Percentiles rank a stretch among this genome's conserved stretches.
Conservation (phyloP, 2,113 vertebrate species). For the Dinomys branickii region DNA sequence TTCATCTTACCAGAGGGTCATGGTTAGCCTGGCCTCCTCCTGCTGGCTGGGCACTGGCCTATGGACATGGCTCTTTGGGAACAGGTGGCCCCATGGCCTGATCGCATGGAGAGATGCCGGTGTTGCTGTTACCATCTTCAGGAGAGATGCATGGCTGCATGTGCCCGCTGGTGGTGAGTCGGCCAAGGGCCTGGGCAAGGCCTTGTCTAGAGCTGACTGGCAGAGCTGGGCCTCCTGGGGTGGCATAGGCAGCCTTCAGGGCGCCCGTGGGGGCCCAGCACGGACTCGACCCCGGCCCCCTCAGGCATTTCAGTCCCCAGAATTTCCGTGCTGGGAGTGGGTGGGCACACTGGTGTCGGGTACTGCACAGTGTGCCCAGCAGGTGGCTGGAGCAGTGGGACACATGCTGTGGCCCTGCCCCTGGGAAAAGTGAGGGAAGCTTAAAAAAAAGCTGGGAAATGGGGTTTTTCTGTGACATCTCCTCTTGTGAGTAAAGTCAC, state of each 20-base stretch:
- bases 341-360: neutral
- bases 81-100: neutral
- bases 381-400: neutral
- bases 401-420: no score
- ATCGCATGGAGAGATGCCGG: neutral
- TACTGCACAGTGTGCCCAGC: accelerated
- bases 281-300: neutral
- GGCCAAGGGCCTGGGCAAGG: accelerated
- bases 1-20: no score
- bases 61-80: neutral
- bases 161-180: neutral
- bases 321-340: accelerated
- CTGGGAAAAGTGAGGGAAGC: neutral
- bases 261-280: neutral
- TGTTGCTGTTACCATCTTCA: neutral
- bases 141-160: neutral
- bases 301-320: neutral
- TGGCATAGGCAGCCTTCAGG: neutral
- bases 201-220: neutral
- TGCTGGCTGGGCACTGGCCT: neutral
- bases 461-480: neutral
- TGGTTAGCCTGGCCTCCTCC: neutral
- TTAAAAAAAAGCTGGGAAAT: neutral
- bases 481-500: no score
- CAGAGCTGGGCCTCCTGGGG: neutral